Conservation (phyloP, 2,113 vertebrate genomes). For the Megaceryle maxima region DNA sequence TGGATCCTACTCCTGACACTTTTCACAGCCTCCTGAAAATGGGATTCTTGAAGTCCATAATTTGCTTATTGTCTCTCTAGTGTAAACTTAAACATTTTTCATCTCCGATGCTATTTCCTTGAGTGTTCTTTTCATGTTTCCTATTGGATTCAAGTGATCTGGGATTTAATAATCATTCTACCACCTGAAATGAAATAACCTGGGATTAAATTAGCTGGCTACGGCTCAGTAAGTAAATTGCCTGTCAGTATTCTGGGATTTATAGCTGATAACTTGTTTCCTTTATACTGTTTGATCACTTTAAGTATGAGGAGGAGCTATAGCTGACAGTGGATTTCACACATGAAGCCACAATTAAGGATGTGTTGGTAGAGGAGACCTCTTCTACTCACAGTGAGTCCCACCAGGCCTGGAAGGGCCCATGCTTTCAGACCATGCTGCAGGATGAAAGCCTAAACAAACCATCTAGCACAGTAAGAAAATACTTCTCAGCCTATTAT, state of each 20-base stretch:
- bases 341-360: not conserved
- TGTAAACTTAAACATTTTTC: constrained; percentile 25
- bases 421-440: not conserved
- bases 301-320: not conserved
- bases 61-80: constrained; percentile 41
- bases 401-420: not conserved
- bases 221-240: not conserved
- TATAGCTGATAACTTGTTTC: not conserved
- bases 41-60: constrained; percentile 27
- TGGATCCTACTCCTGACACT: constrained; percentile 2
- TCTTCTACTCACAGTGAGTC: not conserved
- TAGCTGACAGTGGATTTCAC: not conserved
- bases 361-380: not conserved
- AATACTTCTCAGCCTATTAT: constrained; percentile 39
- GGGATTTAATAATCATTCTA: not conserved
- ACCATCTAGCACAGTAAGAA: not conserved
- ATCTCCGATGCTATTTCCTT: constrained; percentile 11
- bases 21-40: constrained; percentile 51
- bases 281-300: not conserved
- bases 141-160: not conserved
- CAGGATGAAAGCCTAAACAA: constrained; percentile 31
- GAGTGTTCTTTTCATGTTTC: not conserved
- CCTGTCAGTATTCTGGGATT: not conserved
- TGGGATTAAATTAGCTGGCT: not conserved
- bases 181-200: not conserved